Base-by-base conservation (phyloP, 2,888 invertebrate species). In the Biston stratarius region DNA sequence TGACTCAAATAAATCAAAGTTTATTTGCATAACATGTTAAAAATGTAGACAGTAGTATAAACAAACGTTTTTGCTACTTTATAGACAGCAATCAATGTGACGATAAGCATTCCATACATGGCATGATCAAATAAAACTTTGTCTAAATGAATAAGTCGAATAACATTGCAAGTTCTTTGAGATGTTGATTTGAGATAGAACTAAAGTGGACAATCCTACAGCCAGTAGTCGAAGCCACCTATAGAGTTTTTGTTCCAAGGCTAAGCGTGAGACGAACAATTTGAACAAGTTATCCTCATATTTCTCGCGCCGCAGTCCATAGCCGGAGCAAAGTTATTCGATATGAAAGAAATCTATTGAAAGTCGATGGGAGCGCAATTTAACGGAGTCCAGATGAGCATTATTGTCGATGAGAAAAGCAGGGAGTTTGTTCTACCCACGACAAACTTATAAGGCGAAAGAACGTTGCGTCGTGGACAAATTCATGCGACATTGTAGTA, bases 321-420 rank as follows among this genome's bases (percentile, higher is more conserved):
- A 74, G 61, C 60, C 65, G 74, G 71, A 71, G 67, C 70, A 51
- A 38, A 63, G 69, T 61, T 63, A 64, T 68, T 68, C 60, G 33
- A 60, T 66, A 66, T 62, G 58, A 71, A 72, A 74, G 70, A 73
- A 74, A 68, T 70, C 67, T 67, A 72, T 74, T 76, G 71, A 67
- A 70, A 72, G 72, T 71, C 74, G 67, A 72, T 83, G 81, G 75
- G 83, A 83, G 83, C 77, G 83, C 82, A 83, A 86, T 84, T 84
- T 84, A 78, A 77, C 76, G 72, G 62, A 67, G 78, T 67, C 71
- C 68, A 74, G 80, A 77, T 73, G 78, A 79, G 71, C 74, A 76
- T 74, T 77, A 77, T 79, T 78, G 78, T 75, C 84, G 83, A 88
- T 91, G 91, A 88, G 91, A 92, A 92, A 87, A 86, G 83, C 82